A percentile compares a stretch with the other conserved stretches of the same genome.
phyloP scores from a whole-genome alignment of 2,888 invertebrate species.

The Steinernema scapterisci region DNA sequence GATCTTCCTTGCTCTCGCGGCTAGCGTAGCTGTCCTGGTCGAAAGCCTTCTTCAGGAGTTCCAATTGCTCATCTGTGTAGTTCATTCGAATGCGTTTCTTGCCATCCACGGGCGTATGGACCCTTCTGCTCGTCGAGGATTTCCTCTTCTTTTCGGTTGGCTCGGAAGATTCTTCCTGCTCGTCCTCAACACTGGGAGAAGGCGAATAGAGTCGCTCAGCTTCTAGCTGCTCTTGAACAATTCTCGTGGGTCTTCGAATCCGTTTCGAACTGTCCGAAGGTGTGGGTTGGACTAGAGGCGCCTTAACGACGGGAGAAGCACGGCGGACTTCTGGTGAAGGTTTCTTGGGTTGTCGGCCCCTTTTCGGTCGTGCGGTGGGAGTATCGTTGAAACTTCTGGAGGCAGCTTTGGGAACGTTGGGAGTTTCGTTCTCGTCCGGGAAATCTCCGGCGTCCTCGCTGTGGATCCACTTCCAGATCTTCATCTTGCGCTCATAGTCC shows the following conservation, averaged over 20 bases:
- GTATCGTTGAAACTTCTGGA: neutral
- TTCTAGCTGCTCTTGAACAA: constrained; percentile 4
- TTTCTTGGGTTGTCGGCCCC: neutral
- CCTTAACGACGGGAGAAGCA: neutral
- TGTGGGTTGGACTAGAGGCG: neutral
- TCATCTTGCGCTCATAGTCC: constrained; percentile 15
- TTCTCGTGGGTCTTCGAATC: neutral
- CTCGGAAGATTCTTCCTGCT: neutral
- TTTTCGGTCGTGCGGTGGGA: neutral
- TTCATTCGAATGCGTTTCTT: constrained; percentile 16
- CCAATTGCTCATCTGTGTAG: constrained; percentile 13
- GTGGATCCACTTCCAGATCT: neutral
- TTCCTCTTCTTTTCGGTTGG: neutral
- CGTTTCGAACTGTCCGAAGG: neutral
- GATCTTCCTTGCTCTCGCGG: constrained; percentile 5
- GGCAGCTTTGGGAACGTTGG: neutral
- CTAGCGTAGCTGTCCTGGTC: constrained; percentile 8
- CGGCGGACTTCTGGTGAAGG: neutral
- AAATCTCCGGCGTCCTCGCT: constrained; percentile 13
- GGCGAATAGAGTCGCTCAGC: neutral
- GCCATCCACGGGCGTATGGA: neutral
- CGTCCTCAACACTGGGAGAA: neutral
- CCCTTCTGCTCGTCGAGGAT: neutral
- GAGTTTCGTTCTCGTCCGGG: neutral
- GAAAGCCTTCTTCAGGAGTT: constrained; percentile 8